Conservation (phyloP, 2,797 vertebrate genomes). For the Takifugu ocellatus region DNA sequence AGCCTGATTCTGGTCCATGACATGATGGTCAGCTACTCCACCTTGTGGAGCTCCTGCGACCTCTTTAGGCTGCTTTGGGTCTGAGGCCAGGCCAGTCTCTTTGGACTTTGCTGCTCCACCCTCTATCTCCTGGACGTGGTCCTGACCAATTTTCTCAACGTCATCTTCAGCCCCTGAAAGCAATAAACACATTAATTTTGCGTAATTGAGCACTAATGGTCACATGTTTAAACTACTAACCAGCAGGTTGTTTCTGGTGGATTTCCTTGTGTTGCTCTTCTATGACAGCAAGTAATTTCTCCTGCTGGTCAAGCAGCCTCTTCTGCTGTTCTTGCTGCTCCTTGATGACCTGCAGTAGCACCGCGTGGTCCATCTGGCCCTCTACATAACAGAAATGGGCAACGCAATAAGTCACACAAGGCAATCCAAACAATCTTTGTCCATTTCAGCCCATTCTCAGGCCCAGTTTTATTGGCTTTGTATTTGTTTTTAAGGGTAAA, state of each 20-base stretch:
- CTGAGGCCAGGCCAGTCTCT: conserved; percentile 39
- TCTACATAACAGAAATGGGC: conserved; percentile 65
- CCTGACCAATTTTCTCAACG: conserved; percentile 50
- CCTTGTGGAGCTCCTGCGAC: conserved; percentile 27
- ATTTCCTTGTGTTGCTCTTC: conserved; percentile 98
- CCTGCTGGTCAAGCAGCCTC: conserved; percentile 94
- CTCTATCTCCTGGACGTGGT: conserved; percentile 42
- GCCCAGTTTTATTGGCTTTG: too few relatives aligned
- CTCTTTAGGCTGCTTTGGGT: conserved; percentile 35
- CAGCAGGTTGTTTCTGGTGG: conserved; percentile 85
- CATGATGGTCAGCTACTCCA: conserved; percentile 22
- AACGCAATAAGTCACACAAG: conserved; percentile 5
- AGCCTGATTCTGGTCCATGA: conserved; percentile 29
- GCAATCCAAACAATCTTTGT: too few relatives aligned
- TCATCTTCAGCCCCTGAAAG: conserved; percentile 55
- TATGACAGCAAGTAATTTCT: conserved; percentile 91
- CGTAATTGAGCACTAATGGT: neutral
- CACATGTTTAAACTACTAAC: conserved; percentile 29
- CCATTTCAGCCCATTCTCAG: too few relatives aligned
- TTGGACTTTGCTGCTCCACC: conserved; percentile 57
- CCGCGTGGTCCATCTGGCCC: conserved; percentile 85
- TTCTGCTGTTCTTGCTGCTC: conserved; percentile 96
- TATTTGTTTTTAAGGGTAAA: too few relatives aligned
- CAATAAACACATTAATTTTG: conserved; percentile 5
- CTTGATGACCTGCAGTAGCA: conserved; percentile 92